Evolutionary conservation across 1,140 invertebrate species (phyloP).

Genomic region (Pomacea maculata): DNA sequence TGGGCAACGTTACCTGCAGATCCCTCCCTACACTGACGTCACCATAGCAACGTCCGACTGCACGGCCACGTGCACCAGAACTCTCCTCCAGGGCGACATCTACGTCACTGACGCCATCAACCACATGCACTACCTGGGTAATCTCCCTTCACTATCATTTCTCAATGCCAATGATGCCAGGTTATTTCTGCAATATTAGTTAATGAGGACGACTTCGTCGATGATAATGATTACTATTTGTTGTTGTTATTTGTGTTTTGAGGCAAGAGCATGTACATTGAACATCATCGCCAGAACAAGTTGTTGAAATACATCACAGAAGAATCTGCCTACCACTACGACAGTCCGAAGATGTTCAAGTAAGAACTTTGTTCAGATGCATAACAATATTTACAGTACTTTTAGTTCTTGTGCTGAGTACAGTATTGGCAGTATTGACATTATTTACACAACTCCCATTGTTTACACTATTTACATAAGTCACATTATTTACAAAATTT

Average conservation of each 20-base stretch:
- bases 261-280: constrained; percentile 11
- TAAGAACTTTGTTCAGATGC: constrained; percentile 1
- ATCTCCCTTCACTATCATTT: neutral
- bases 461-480: neutral
- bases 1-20: constrained; percentile 28
- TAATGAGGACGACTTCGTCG: too few relatives aligned
- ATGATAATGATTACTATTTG: neutral
- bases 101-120: constrained; percentile 15
- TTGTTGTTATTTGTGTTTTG: neutral
- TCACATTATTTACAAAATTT: neutral
- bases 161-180: too few relatives aligned
- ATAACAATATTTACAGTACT: neutral
- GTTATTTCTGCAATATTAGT: too few relatives aligned
- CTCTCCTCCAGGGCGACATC: constrained; percentile 8
- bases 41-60: constrained; percentile 19
- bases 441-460: neutral
- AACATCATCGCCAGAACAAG: constrained; percentile 14
- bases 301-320: constrained; percentile 19
- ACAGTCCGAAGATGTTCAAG: constrained; percentile 19
- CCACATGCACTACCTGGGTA: constrained; percentile 40
- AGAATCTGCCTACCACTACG: constrained; percentile 23
- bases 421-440: neutral
- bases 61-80: constrained; percentile 16
- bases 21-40: constrained; percentile 15
- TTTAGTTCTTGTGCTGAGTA: neutral